Evolutionary conservation across 2,797 vertebrate species (phyloP), one percentile per base, ranked within the genome.

Genomic region (Liparis tanakae): DNA sequence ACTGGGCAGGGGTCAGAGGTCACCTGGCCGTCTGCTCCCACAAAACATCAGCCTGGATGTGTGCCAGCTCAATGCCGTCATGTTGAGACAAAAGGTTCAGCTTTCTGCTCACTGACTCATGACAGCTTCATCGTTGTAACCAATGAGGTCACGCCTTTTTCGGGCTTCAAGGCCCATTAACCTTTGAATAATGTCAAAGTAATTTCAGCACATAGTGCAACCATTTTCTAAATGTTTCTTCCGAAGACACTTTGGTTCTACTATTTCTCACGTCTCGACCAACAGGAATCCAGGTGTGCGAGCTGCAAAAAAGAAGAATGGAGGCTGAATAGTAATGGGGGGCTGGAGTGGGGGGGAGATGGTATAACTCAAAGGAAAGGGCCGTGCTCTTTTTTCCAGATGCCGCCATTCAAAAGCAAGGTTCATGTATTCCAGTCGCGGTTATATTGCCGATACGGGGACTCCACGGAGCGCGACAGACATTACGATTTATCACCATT

Each of bases 1-100:
- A 92, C 90, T 85, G 80, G 87, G 74, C 81, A 82, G 67, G 90
- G 90, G 85, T 92, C 84, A 90, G 75, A 85, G 91, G 87, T 90
- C 90, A 85, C 25, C 69, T 74, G 58, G 69, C 80, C 20, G 82
- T 84, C 77, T 71, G 83, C 84, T 81, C 73, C 77, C 83, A 85
- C 85, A 90, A 81, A 75, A 87, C 73, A 68, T 70, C 84, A 85
- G 81, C 33, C 55, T 83, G 87, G 80, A 80, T 51, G 53, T 74
- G 67, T 77, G 86, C 90, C 91, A 86, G 67, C 74, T 64, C 76
- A 83, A 84, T 80, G 74, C 85, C 69, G 89, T 85, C 87, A 91
- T 85, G 82, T 86, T 87, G 76, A 78, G 76, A 88, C 86, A 89
- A 91, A 30, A 73, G 76, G 80, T 80, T 14, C 50, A 44, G 70